Conservation (phyloP, 2,113 vertebrate species). For the Lichenostomus cassidix region DNA sequence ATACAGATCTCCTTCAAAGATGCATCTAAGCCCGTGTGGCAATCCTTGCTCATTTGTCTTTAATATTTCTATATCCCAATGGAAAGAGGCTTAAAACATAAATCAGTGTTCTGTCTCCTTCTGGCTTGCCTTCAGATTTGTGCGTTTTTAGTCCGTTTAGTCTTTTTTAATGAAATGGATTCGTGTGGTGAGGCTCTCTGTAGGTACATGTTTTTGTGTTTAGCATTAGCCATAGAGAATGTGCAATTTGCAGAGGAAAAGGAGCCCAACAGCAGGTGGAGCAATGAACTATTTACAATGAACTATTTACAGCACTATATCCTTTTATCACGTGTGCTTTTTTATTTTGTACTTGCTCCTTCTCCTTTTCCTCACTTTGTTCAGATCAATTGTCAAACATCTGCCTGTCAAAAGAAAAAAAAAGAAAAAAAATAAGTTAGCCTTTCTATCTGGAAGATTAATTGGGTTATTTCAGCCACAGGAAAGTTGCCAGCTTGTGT, state of each 20-base stretch:
- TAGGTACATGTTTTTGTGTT: neutral
- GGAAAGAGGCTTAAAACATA: slow-evolving; percentile 23
- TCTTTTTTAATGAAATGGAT: neutral
- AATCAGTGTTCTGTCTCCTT: neutral
- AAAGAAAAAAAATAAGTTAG: neutral
- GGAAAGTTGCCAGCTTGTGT: slow-evolving; percentile 4
- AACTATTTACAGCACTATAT: neutral
- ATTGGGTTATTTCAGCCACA: slow-evolving; percentile 31
- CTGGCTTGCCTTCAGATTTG: neutral
- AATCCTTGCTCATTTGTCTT: neutral
- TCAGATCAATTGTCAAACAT: slow-evolving; percentile 32
- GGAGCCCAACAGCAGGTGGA: slow-evolving; percentile 50
- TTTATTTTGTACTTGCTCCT: neutral
- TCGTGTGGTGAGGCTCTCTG: neutral
- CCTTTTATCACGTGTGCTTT: neutral
- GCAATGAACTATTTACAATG: slow-evolving; percentile 26
- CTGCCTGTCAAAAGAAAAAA: neutral
- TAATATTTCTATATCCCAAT: neutral
- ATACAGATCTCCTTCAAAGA: slow-evolving; percentile 32
- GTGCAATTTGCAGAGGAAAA: neutral
- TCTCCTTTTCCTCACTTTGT: neutral
- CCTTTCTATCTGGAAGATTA: slow-evolving; percentile 24
- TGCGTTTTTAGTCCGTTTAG: neutral
- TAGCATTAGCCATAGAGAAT: neutral
- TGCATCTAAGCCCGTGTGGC: neutral